These are phyloP conservation scores for Trematomus loennbergii DNA, from an alignment of 2,113 vertebrate genomes.

Conservation along the genomic window DNA sequence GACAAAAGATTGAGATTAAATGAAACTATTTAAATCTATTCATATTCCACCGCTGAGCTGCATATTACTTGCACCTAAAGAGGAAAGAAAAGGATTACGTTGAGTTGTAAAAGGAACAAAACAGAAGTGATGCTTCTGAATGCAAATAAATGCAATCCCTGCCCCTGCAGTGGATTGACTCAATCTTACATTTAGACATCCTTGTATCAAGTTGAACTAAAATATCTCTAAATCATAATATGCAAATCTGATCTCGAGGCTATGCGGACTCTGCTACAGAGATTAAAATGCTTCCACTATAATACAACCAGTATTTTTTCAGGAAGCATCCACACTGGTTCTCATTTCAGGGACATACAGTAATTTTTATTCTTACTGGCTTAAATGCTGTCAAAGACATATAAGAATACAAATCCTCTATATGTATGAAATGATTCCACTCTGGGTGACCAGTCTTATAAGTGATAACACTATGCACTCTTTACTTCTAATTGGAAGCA, in stretches of 20 bases:
- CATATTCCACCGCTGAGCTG: slow-evolving; percentile 12
- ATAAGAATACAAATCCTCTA: slow-evolving; percentile 1
- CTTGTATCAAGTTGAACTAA: not conserved
- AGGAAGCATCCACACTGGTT: slow-evolving; percentile 3
- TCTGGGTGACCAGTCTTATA: not conserved
- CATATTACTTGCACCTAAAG: slow-evolving; percentile 28
- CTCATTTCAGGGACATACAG: not conserved
- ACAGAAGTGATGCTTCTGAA: slow-evolving; percentile 20
- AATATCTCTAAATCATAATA: slow-evolving; percentile 17
- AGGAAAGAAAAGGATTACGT: slow-evolving; percentile 4
- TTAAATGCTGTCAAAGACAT: slow-evolving; percentile 13
- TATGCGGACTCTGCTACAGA: not conserved
- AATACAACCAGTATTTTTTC: not conserved
- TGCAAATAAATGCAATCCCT: slow-evolving; percentile 35
- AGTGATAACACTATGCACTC: slow-evolving; percentile 5
- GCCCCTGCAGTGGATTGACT: not conserved
- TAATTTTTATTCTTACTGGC: slow-evolving; percentile 9
- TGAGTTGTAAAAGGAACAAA: slow-evolving; percentile 36
- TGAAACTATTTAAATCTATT: slow-evolving; percentile 17
- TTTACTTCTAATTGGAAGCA: not conserved
- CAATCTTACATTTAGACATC: slow-evolving; percentile 23
- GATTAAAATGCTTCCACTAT: slow-evolving; percentile 30
- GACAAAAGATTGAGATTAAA: slow-evolving; percentile 29
- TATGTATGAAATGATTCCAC: slow-evolving; percentile 6
- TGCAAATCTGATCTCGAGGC: slow-evolving; percentile 8